phyloP scores from a whole-genome alignment of 1,140 invertebrate species.

The Homalodisca vitripennis region DNA sequence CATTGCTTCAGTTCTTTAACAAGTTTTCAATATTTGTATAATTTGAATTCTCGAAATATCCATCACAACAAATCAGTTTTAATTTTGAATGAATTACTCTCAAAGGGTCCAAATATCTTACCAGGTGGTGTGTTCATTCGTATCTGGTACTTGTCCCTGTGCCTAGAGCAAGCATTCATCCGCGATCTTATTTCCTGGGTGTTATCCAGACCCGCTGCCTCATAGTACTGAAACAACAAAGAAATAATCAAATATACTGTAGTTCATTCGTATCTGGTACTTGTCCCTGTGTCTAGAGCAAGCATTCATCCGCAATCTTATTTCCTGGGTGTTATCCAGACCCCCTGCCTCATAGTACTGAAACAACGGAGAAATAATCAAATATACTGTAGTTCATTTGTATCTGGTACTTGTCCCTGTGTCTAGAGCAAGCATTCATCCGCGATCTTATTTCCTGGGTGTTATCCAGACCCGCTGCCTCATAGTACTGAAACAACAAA shows the following conservation, averaged over 20 bases:
- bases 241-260: too few species aligned
- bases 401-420: constrained; percentile 48
- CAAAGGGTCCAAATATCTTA: too few species aligned
- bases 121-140: constrained; percentile 47
- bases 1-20: too few species aligned
- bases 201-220: constrained; percentile 41
- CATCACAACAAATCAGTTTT: too few species aligned
- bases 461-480: constrained; percentile 41
- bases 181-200: constrained; percentile 46
- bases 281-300: constrained; percentile 53
- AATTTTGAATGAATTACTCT: too few species aligned
- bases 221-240: constrained; percentile 27
- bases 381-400: too few species aligned
- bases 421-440: constrained; percentile 52
- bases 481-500: constrained; percentile 27
- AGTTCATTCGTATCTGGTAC: constrained; percentile 44
- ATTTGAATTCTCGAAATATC: too few species aligned
- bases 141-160: constrained; percentile 48
- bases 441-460: constrained; percentile 46
- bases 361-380: too few species aligned
- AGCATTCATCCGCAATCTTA: constrained; percentile 46
- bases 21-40: too few species aligned
- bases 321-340: constrained; percentile 45
- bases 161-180: constrained; percentile 52
- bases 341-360: constrained; percentile 28